These are phyloP conservation scores for Antigone vipio DNA, from an alignment of 2,113 vertebrate genomes.

Conservation along the genomic window DNA sequence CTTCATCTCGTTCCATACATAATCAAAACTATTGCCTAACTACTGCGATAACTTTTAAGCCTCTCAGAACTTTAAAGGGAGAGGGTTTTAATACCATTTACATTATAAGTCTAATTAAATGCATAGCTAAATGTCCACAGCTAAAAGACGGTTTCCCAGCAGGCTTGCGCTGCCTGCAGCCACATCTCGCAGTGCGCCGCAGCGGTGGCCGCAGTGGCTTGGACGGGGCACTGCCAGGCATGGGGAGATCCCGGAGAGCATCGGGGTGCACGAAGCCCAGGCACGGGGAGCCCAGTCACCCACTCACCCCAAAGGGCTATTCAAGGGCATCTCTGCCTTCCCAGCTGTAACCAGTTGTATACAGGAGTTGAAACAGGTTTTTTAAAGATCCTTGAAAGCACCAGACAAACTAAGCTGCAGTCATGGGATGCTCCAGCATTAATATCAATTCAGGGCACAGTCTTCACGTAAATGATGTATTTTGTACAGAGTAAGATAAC, in stretches of 20 bases:
- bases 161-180: neutral
- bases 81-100: neutral
- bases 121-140: neutral
- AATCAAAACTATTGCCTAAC: conserved; percentile 7
- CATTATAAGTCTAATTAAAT: neutral
- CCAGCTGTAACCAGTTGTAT: neutral
- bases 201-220: fast-evolving
- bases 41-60: neutral
- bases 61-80: conserved; percentile 10
- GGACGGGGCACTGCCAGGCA: neutral
- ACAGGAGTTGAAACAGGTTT: neutral
- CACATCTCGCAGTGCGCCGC: fast-evolving
- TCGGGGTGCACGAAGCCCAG: fast-evolving
- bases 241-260: neutral
- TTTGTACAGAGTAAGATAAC: neutral
- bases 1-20: neutral
- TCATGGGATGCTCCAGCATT: neutral
- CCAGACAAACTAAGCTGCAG: neutral
- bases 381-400: neutral
- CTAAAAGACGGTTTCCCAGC: neutral
- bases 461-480: neutral
- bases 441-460: neutral
- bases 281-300: neutral
- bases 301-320: neutral
- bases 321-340: neutral